phyloP scores from a whole-genome alignment of 2,888 invertebrate genomes.

The Alcis repandata region DNA sequence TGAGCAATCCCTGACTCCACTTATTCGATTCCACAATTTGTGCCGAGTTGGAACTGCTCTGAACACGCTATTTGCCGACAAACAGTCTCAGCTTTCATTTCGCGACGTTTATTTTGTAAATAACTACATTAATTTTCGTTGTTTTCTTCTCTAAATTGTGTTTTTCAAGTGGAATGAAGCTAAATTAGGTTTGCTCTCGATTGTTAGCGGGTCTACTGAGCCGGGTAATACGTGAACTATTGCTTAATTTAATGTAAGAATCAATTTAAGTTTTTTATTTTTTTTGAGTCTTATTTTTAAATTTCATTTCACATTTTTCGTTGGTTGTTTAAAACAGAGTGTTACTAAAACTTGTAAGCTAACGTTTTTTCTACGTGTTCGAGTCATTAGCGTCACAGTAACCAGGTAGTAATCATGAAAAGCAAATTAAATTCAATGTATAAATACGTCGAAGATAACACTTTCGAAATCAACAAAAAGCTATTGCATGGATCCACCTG shows the following conservation, averaged over 20 bases:
- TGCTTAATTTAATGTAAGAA: not conserved
- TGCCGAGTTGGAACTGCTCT: not conserved
- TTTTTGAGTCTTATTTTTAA: too few relatives aligned
- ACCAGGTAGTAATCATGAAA: too few relatives aligned
- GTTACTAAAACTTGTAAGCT: too few relatives aligned
- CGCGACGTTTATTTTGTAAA: constrained; percentile 36
- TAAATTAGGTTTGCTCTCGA: not conserved
- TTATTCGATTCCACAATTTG: not conserved
- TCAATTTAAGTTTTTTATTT: not conserved
- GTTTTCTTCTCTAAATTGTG: constrained; percentile 27
- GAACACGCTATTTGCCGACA: constrained; percentile 17
- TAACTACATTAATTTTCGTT: constrained; percentile 32
- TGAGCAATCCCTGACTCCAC: not conserved
- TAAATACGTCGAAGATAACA: too few relatives aligned
- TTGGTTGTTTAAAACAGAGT: too few relatives aligned
- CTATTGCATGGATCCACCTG: too few relatives aligned
- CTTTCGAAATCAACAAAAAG: too few relatives aligned
- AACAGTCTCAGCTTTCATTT: constrained; percentile 38
- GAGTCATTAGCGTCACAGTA: too few relatives aligned
- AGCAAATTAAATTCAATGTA: too few relatives aligned
- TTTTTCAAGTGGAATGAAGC: constrained; percentile 20
- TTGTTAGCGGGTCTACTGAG: not conserved
- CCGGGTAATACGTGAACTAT: not conserved
- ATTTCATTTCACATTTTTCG: too few relatives aligned
- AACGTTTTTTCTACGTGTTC: too few relatives aligned